Percentiles rank a stretch among this genome's conserved stretches.
Conservation (phyloP, 2,888 invertebrate species). For the Pheosia gnoma region DNA sequence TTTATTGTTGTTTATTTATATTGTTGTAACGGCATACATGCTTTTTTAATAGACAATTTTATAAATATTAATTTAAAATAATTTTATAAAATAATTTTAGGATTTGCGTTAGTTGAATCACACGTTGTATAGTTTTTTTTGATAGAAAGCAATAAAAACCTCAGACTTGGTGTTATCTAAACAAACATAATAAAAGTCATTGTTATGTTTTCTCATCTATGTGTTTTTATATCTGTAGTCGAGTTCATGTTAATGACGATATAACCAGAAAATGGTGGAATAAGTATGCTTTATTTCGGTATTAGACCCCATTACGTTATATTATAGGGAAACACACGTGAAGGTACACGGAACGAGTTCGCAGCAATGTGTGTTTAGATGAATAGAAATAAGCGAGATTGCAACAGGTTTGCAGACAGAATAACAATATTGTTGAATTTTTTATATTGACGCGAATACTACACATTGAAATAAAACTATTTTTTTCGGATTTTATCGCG, state of each 20-base stretch:
- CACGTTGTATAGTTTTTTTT: neutral
- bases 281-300: conserved; percentile 27
- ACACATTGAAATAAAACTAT: too few relatives aligned
- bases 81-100: too few relatives aligned
- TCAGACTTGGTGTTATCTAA: neutral
- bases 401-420: too few relatives aligned
- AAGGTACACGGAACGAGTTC: neutral
- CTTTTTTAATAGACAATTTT: too few relatives aligned
- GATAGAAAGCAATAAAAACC: neutral
- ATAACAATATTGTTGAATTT: too few relatives aligned
- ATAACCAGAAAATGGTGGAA: conserved; percentile 11
- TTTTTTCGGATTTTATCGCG: too few relatives aligned
- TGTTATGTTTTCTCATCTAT: neutral
- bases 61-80: too few relatives aligned
- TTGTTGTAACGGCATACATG: too few relatives aligned
- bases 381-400: too few relatives aligned
- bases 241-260: conserved; percentile 9
- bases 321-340: conserved; percentile 22
- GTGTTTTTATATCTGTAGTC: conserved; percentile 1
- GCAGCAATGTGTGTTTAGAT: neutral
- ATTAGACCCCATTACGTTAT: conserved; percentile 29
- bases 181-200: neutral
- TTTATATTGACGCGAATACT: too few relatives aligned
- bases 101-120: too few relatives aligned
- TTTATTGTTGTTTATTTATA: too few relatives aligned